Percentiles rank a stretch among this genome's conserved stretches.
phyloP scores from a whole-genome alignment of 2,888 invertebrate genomes.

The Drosophila cracens region DNA sequence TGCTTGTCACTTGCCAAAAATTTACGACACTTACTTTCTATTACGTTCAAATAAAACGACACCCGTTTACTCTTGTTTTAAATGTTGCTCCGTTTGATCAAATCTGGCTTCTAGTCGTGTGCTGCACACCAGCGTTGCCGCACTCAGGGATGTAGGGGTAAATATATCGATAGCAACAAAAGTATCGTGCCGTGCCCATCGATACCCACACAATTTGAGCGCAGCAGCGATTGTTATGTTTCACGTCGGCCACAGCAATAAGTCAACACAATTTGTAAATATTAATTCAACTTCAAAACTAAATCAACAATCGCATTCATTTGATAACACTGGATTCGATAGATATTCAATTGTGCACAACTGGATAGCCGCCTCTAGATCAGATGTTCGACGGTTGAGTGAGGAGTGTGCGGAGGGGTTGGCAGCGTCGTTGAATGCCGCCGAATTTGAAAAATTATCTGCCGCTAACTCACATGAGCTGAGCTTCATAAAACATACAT shows the following conservation, averaged over 20 bases:
- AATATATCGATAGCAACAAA: conserved; percentile 47
- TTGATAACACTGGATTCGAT: neutral
- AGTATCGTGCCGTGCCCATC: conserved; percentile 30
- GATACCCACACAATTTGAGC: conserved; percentile 8
- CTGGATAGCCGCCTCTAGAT: neutral
- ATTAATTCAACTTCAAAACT: neutral
- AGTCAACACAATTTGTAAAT: conserved; percentile 11
- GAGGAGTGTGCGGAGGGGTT: neutral
- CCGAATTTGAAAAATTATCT: conserved; percentile 3
- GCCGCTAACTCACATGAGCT: neutral
- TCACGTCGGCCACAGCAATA: conserved; percentile 3
- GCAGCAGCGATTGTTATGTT: conserved; percentile 35
- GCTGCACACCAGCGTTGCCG: conserved; percentile 58
- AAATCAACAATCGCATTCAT: neutral
- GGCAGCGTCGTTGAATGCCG: neutral
- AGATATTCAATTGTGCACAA: neutral
- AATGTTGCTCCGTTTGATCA: conserved; percentile 48
- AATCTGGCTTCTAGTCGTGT: conserved; percentile 56
- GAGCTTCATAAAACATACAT: neutral
- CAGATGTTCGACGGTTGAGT: neutral
- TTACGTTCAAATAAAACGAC: conserved; percentile 16
- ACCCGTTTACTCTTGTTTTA: conserved; percentile 23
- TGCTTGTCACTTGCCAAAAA: conserved; percentile 20
- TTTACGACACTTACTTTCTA: conserved; percentile 30
- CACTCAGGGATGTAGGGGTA: conserved; percentile 55